A percentile compares a stretch with the other conserved stretches of the same genome.
Conservation (phyloP, 2,113 vertebrate genomes). For the Candoia aspera region DNA sequence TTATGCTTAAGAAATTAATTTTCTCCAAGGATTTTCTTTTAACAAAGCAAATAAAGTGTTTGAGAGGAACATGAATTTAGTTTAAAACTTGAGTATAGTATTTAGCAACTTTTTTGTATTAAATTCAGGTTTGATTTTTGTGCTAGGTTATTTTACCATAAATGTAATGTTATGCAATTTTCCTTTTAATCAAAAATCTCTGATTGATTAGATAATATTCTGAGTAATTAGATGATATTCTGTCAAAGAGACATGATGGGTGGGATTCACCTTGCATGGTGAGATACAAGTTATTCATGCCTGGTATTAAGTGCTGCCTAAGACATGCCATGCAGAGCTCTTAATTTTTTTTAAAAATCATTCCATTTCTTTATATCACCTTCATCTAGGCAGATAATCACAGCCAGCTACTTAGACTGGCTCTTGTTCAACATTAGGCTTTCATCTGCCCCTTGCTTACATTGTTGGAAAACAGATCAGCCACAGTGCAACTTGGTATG, state of each 20-base stretch:
- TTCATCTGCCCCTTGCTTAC: not conserved
- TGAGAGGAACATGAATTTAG: not conserved
- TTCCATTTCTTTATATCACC: slow-evolving; percentile 13
- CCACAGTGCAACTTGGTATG: not conserved
- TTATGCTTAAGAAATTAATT: not conserved
- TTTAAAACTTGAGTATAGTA: not conserved
- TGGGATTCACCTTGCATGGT: not conserved
- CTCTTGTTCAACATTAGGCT: not conserved
- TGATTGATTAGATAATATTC: not conserved
- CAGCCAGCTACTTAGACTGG: not conserved
- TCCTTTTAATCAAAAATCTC: not conserved
- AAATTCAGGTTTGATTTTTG: not conserved
- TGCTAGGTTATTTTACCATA: not conserved
- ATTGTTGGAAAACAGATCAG: not conserved
- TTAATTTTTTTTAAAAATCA: not conserved
- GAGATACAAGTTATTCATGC: not conserved
- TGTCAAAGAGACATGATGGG: not conserved
- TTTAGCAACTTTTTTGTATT: not conserved
- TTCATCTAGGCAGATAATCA: slow-evolving; percentile 11
- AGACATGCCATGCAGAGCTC: not conserved
- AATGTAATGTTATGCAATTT: not conserved
- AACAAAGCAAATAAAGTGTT: not conserved
- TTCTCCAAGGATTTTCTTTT: not conserved
- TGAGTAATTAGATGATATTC: not conserved
- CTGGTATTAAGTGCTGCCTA: not conserved